These are phyloP conservation scores for Scarus forsteni DNA, from an alignment of 2,797 vertebrate species.

Conservation along the genomic window DNA sequence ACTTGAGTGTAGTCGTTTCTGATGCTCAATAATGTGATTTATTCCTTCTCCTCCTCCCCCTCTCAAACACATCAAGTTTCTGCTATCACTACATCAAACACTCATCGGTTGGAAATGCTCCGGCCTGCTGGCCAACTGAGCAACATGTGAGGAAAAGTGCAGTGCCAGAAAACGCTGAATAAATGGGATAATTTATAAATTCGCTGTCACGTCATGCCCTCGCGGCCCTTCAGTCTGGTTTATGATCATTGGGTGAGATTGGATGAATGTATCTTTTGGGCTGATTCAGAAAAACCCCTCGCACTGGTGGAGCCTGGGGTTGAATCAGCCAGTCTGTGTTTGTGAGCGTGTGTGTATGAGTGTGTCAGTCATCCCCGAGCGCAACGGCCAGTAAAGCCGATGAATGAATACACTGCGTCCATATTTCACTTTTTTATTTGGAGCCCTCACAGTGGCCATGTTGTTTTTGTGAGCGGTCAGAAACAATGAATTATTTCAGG, in stretches of 20 bases:
- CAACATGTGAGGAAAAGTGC: conserved; percentile 60
- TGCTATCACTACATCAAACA: conserved; percentile 29
- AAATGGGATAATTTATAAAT: conserved; percentile 74
- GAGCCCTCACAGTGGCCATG: conserved; percentile 66
- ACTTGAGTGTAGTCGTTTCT: background rate
- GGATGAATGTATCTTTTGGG: conserved; percentile 72
- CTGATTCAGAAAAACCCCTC: conserved; percentile 60
- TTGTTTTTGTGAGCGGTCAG: conserved; percentile 71
- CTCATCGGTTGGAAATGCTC: conserved; percentile 43
- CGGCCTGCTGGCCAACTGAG: conserved; percentile 40
- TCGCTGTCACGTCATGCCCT: conserved; percentile 61
- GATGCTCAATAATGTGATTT: background rate
- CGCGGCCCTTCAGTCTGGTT: conserved; percentile 66
- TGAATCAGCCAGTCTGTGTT: conserved; percentile 73
- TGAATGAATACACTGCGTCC: conserved; percentile 67
- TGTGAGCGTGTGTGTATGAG: conserved; percentile 46
- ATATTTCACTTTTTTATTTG: conserved; percentile 75
- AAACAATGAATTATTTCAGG: conserved; percentile 80
- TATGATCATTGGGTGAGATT: conserved; percentile 66
- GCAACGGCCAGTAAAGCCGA: conserved; percentile 66
- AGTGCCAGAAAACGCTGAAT: conserved; percentile 55
- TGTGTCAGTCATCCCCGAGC: conserved; percentile 70
- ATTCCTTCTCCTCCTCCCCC: background rate
- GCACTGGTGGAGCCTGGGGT: conserved; percentile 53
- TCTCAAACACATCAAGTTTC: conserved; percentile 21